Base-by-base conservation (phyloP, 2,113 vertebrate genomes). In the Turnix velox region DNA sequence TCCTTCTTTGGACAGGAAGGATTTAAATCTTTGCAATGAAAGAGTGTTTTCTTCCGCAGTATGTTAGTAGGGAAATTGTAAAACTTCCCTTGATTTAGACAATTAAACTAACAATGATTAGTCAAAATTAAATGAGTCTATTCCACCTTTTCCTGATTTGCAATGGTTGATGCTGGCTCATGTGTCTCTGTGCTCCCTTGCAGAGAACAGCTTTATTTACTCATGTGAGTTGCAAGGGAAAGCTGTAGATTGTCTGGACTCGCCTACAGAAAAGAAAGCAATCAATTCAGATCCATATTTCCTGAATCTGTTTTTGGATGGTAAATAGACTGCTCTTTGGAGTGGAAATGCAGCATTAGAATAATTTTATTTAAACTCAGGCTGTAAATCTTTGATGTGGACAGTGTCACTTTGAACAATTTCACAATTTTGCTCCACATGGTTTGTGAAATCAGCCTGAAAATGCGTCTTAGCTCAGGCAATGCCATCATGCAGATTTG, bases 391-490 rank as follows among this genome's bases (percentile, higher is more conserved):
- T 92, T 89, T 86, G 78, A 96, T 90, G 57, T 95, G 87, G 88
- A 85, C 90, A 87, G 66, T 27, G 0, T 57, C 92, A 71, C 82
- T 74, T 84, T 92, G 43, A 95, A 90, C 55, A 68, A 84, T 95
- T 93, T 93, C 90, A 76, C 66, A 87, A 40, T 78, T 93, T 82
- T 80, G 20, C 57, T 89, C 45, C 7, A 3, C 78, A 43, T 61
- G 74, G 87, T 96, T 96, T 93, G 62, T 95, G 68, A 93, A 97
- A 95, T 93, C 93, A 96, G 81, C 91, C 71, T 94, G 88, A 96
- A 96, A 96, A 94, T 83, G 63, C 1, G 0, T 61, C 59, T 93
- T 86, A 96, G 96, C 80, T 92, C 20, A 51, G 72, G 46, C 85
- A 79, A 77, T 40, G 49, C 91, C 77, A 51, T 90, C 92, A 76